A percentile compares a stretch with the other conserved stretches of the same genome.
Evolutionary conservation across 2,113 vertebrate genomes (phyloP).

Genomic region (Pycnonotus jocosus): DNA sequence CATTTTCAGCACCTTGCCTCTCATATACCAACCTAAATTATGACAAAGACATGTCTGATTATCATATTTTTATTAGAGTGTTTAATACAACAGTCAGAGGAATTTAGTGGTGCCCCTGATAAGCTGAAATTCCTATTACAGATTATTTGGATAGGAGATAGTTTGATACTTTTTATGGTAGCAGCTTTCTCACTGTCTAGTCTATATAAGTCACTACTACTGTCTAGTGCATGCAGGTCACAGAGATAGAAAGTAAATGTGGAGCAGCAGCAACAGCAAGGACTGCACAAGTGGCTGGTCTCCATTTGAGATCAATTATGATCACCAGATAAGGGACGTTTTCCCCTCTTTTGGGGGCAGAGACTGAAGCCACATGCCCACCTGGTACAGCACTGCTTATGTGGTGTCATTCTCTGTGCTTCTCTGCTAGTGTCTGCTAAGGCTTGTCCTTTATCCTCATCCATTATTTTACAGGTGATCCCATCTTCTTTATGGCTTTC

Average conservation of each 20-base stretch:
- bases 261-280: not conserved
- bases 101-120: not conserved
- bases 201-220: not conserved
- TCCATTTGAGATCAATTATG: not conserved
- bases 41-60: not conserved
- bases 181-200: not conserved
- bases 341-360: not conserved
- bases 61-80: not conserved
- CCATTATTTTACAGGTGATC: not conserved
- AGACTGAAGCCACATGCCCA: not conserved
- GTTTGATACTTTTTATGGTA: accelerated
- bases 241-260: not conserved
- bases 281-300: not conserved
- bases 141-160: not conserved
- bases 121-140: not conserved
- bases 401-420: not conserved
- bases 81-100: not conserved
- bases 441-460: not conserved
- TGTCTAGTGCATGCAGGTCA: not conserved
- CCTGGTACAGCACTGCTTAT: not conserved
- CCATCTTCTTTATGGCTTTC: not conserved
- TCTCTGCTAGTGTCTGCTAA: not conserved
- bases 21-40: not conserved
- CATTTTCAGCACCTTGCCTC: not conserved
- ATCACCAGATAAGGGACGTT: not conserved